phyloP scores from a whole-genome alignment of 64 coral and sea anemone genomes.

The Stylophora pistillata region DNA sequence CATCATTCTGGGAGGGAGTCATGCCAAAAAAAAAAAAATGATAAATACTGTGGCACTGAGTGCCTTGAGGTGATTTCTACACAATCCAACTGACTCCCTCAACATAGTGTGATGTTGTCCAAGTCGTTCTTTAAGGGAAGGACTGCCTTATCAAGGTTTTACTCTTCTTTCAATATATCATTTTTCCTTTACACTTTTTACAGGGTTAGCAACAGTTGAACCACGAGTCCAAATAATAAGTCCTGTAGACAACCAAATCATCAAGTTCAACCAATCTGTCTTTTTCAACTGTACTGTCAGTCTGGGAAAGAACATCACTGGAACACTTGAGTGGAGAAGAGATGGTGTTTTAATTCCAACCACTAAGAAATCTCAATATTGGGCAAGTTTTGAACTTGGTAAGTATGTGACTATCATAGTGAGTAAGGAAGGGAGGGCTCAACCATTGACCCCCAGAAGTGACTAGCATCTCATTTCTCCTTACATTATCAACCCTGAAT shows the following conservation, averaged over 20 bases:
- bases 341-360: not conserved
- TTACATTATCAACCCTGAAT: no score
- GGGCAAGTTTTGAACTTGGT: slow-evolving; percentile 29
- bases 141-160: not conserved
- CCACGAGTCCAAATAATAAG: slow-evolving; percentile 11
- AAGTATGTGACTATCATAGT: no score
- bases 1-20: no score
- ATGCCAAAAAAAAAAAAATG: no score
- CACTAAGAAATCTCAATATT: not conserved
- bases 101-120: no score
- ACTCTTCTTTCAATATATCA: not conserved
- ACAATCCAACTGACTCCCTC: no score
- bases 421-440: no score
- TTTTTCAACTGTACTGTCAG: slow-evolving; percentile 36
- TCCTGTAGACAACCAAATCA: slow-evolving; percentile 19
- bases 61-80: no score
- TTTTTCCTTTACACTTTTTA: not conserved
- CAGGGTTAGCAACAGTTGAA: not conserved
- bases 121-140: no score
- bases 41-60: no score
- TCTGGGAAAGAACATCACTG: not conserved
- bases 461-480: no score
- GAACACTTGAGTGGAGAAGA: not conserved
- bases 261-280: slow-evolving; percentile 23
- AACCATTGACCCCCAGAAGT: no score